phyloP scores from a whole-genome alignment of 1,140 invertebrate genomes.

The Rhizoglyphus robini region DNA sequence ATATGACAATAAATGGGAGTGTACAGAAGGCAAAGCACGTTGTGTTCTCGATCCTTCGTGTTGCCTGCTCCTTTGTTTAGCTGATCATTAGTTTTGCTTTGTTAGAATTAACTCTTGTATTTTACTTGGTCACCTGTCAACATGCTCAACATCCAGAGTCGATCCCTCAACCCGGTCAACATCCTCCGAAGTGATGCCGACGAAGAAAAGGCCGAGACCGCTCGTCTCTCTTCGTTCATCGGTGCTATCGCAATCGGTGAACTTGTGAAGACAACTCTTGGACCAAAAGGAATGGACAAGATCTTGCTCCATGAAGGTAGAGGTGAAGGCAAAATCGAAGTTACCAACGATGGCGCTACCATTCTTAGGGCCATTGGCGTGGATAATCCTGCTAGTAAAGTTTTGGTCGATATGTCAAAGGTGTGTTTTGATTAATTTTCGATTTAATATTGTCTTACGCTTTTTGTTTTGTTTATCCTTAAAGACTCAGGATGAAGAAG shows the following conservation, averaged over 20 bases:
- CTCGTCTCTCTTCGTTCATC: constrained; percentile 77
- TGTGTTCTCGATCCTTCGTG: not conserved
- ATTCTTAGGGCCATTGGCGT: constrained; percentile 92
- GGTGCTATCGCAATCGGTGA: constrained; percentile 98
- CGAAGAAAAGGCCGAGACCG: constrained; percentile 82
- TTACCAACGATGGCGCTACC: constrained; percentile 98
- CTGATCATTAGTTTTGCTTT: not conserved
- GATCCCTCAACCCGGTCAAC: constrained; percentile 80
- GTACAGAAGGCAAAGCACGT: not conserved
- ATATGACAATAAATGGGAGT: constrained; percentile 1
- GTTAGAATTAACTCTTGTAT: constrained; percentile 7
- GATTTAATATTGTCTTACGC: constrained; percentile 5
- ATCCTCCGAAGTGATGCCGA: constrained; percentile 89
- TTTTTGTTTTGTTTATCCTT: constrained; percentile 17
- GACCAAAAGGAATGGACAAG: constrained; percentile 99
- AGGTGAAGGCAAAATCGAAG: constrained; percentile 70
- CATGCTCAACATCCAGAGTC: constrained; percentile 28
- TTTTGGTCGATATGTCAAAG: constrained; percentile 52
- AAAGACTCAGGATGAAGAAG: constrained; percentile 93
- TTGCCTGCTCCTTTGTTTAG: not conserved
- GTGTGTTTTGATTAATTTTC: constrained; percentile 10
- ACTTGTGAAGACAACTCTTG: constrained; percentile 91
- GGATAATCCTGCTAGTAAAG: constrained; percentile 97
- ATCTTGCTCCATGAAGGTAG: constrained; percentile 76
- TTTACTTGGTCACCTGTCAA: not conserved